Percentiles rank a stretch among this genome's conserved stretches.
These are phyloP conservation scores for Oligia strigilis DNA, from an alignment of 2,888 invertebrate genomes.

Conservation along the genomic window DNA sequence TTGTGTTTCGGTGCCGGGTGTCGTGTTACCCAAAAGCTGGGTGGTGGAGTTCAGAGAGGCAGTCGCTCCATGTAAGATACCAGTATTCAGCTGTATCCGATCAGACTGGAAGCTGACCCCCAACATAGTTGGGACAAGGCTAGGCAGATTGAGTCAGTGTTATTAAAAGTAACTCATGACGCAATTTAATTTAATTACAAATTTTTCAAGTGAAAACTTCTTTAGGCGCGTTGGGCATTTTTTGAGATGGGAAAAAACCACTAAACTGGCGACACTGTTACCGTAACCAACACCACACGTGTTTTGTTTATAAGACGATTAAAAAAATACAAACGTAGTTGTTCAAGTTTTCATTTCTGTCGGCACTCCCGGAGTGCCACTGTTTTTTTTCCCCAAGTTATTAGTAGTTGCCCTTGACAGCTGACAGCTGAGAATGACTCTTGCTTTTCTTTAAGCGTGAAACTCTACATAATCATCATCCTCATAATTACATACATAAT, in stretches of 20 bases:
- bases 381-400: background rate
- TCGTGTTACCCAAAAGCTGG: background rate
- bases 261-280: too few species aligned
- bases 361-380: too few species aligned
- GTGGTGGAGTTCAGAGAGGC: background rate
- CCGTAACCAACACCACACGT: too few species aligned
- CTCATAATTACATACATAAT: conserved; percentile 23
- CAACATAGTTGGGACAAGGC: background rate
- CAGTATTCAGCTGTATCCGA: background rate
- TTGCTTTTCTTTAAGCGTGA: conserved; percentile 29
- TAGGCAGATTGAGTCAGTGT: background rate
- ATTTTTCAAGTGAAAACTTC: too few species aligned
- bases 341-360: too few species aligned
- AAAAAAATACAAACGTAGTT: too few species aligned
- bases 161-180: background rate
- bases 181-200: too few species aligned
- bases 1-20: background rate
- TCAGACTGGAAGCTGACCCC: background rate
- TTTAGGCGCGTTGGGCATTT: too few species aligned
- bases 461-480: background rate
- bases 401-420: background rate
- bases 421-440: conserved; percentile 3
- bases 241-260: too few species aligned
- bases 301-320: too few species aligned
- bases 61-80: background rate